These are phyloP conservation scores for Epinephelus cyanopodus DNA, from an alignment of 2,113 vertebrate species.

Conservation along the genomic window DNA sequence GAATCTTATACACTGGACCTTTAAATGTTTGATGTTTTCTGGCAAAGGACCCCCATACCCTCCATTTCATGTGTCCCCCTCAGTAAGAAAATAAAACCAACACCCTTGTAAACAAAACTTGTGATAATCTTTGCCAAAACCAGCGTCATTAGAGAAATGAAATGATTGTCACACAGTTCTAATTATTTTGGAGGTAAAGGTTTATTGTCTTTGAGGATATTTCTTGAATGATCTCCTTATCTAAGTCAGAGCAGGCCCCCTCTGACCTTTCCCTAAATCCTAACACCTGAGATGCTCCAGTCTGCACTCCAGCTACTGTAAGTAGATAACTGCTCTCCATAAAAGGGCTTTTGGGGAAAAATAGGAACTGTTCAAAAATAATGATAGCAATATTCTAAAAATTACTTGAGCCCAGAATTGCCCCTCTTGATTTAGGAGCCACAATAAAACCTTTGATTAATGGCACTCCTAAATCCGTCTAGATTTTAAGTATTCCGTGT, in stretches of 20 bases:
- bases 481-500: constrained; percentile 52
- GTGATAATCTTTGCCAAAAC: neutral
- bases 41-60: too few relatives aligned
- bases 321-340: constrained; percentile 40
- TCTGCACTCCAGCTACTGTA: constrained; percentile 36
- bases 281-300: constrained; percentile 40
- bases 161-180: constrained; percentile 6
- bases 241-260: constrained; percentile 48
- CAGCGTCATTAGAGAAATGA: neutral
- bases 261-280: constrained; percentile 42
- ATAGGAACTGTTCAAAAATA: constrained; percentile 60
- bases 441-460: constrained; percentile 65
- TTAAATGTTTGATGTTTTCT: too few relatives aligned
- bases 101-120: neutral
- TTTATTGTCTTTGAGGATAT: constrained; percentile 34
- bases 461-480: constrained; percentile 48
- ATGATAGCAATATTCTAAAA: constrained; percentile 67
- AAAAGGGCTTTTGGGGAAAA: constrained; percentile 49
- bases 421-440: constrained; percentile 67
- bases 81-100: too few relatives aligned
- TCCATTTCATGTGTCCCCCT: too few relatives aligned
- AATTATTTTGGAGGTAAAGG: constrained; percentile 13
- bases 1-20: too few relatives aligned
- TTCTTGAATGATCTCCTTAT: constrained; percentile 53
- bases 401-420: constrained; percentile 57